phyloP scores from a whole-genome alignment of 2,113 vertebrate species.

The Dermatemys mawii region DNA sequence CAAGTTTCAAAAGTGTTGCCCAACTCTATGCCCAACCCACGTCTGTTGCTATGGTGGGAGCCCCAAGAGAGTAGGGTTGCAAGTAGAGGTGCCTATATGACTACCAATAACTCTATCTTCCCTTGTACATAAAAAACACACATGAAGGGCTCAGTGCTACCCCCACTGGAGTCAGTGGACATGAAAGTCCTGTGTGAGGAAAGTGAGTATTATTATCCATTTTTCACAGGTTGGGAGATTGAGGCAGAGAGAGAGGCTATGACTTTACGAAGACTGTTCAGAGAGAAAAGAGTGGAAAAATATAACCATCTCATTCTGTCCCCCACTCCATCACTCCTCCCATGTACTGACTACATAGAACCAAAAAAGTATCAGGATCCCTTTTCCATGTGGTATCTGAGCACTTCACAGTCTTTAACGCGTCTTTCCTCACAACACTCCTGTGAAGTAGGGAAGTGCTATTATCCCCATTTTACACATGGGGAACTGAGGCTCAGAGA shows the following conservation, averaged over 20 bases:
- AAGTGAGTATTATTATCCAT: background rate
- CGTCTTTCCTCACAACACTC: background rate
- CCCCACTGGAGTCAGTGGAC: background rate
- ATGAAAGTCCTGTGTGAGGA: fast-evolving
- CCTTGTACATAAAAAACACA: background rate
- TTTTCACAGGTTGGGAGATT: fast-evolving
- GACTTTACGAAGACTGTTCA: background rate
- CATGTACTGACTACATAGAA: fast-evolving
- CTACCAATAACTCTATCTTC: background rate
- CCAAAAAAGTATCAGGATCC: background rate
- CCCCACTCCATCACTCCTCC: too few relatives aligned
- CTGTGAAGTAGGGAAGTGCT: background rate
- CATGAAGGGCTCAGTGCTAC: background rate
- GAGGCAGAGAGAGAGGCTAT: background rate
- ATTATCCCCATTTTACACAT: background rate
- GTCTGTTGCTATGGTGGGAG: background rate
- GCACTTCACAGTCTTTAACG: background rate
- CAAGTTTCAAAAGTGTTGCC: background rate
- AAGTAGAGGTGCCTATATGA: background rate
- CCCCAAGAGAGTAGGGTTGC: background rate
- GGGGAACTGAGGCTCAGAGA: background rate
- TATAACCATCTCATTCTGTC: fast-evolving
- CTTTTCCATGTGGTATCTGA: fast-evolving
- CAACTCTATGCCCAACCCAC: background rate
- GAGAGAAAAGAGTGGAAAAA: background rate